Evolutionary conservation across 2,113 vertebrate genomes (phyloP).

Genomic region (Clarias magur): DNA sequence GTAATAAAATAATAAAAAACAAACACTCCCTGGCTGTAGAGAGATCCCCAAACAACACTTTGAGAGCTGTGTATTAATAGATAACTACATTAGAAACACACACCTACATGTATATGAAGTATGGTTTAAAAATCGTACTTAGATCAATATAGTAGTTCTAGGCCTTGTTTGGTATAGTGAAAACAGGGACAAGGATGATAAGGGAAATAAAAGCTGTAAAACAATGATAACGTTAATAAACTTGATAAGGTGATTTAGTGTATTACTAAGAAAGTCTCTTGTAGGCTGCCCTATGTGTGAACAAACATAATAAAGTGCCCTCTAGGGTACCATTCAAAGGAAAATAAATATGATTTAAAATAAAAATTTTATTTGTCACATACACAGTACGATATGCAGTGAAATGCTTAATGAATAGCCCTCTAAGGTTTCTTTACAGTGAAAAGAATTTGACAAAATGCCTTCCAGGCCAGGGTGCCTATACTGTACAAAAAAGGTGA

Average conservation of each 20-base stretch:
- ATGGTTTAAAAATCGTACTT: neutral
- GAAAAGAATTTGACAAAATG: neutral
- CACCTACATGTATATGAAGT: neutral
- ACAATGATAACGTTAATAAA: no score
- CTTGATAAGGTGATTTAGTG: no score
- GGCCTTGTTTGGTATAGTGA: neutral
- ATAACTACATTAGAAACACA: no score
- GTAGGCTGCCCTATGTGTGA: neutral
- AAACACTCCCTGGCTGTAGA: no score
- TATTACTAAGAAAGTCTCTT: neutral
- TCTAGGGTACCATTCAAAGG: neutral
- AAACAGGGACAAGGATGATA: neutral
- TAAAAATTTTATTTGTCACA: no score
- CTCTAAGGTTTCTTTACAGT: neutral
- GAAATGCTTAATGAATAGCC: neutral
- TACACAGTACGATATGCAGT: no score
- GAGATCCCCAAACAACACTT: no score
- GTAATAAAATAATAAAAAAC: no score
- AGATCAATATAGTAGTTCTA: neutral
- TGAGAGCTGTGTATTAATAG: no score
- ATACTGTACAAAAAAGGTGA: neutral
- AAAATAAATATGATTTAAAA: neutral
- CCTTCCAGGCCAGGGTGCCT: neutral
- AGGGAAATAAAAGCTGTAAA: neutral
- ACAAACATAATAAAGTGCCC: neutral